These are phyloP conservation scores for Lepus europaeus DNA, from an alignment of 2,113 vertebrate genomes.

Conservation along the genomic window DNA sequence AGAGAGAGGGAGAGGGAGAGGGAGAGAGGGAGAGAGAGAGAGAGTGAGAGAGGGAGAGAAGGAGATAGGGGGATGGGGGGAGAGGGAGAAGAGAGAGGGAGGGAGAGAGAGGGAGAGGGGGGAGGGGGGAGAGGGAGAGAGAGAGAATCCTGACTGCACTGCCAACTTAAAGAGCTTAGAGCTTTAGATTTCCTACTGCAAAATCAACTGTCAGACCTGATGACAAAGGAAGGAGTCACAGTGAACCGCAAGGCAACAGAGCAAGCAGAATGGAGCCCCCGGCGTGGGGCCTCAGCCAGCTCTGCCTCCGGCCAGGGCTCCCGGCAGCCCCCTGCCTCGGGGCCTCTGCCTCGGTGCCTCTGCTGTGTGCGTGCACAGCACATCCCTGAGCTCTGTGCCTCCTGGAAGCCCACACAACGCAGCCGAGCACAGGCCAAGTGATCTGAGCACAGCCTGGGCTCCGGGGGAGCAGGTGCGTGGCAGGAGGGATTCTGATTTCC, in stretches of 20 bases:
- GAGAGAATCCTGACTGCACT: too few relatives aligned
- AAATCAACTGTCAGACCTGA: background rate
- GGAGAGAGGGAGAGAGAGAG: too few relatives aligned
- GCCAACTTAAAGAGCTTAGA: rapidly evolving
- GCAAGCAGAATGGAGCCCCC: rapidly evolving
- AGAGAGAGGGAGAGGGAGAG: too few relatives aligned
- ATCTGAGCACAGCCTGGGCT: background rate
- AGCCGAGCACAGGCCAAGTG: background rate
- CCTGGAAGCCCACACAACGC: too few relatives aligned
- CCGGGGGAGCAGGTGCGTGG: background rate
- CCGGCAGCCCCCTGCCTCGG: rapidly evolving
- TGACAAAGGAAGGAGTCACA: background rate
- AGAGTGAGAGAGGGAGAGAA: too few relatives aligned
- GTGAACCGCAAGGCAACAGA: background rate
- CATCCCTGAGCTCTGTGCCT: rapidly evolving
- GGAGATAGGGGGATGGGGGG: too few relatives aligned
- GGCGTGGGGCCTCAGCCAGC: background rate
- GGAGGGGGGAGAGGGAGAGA: background rate
- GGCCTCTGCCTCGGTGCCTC: rapidly evolving
- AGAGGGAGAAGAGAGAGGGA: too few relatives aligned
- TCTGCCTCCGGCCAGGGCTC: background rate
- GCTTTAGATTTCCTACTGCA: background rate
- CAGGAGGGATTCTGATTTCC: too few relatives aligned
- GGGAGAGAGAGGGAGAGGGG: too few relatives aligned
- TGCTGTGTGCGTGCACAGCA: rapidly evolving